These are phyloP conservation scores for Labeo rohita DNA, from an alignment of 2,113 vertebrate genomes.

Conservation along the genomic window DNA sequence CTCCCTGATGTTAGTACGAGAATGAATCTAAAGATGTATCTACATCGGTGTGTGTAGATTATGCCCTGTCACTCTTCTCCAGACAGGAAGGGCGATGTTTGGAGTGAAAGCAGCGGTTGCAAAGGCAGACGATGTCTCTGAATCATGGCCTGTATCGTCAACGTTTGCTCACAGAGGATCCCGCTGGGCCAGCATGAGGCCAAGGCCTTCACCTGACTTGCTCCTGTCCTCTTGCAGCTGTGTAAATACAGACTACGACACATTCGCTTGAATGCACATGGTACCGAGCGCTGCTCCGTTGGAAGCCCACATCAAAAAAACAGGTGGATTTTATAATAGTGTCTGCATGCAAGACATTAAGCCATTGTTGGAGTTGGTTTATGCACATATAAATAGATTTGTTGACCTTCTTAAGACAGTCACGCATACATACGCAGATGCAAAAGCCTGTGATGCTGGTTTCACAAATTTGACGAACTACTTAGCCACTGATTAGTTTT, in stretches of 20 bases:
- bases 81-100: constrained; percentile 57
- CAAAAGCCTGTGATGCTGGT: neutral
- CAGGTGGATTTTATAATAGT: constrained; percentile 52
- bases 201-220: constrained; percentile 52
- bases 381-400: neutral
- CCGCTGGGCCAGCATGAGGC: constrained; percentile 27
- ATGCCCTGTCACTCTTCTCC: constrained; percentile 16
- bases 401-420: neutral
- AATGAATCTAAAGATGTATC: constrained; percentile 1
- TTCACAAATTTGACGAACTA: constrained; percentile 8
- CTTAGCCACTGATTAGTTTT: constrained; percentile 12
- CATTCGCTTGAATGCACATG: constrained; percentile 23
- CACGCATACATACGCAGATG: neutral
- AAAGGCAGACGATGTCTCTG: constrained; percentile 42
- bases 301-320: constrained; percentile 3
- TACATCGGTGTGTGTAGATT: constrained; percentile 18
- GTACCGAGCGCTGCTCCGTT: neutral
- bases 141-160: constrained; percentile 3
- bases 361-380: neutral
- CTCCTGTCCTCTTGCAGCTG: constrained; percentile 52
- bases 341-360: constrained; percentile 24
- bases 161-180: neutral
- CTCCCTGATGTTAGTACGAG: constrained; percentile 2
- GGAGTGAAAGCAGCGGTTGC: constrained; percentile 38
- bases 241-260: constrained; percentile 44